These are phyloP conservation scores for Phaetusa simplex DNA, from an alignment of 2,113 vertebrate species.

Conservation along the genomic window DNA sequence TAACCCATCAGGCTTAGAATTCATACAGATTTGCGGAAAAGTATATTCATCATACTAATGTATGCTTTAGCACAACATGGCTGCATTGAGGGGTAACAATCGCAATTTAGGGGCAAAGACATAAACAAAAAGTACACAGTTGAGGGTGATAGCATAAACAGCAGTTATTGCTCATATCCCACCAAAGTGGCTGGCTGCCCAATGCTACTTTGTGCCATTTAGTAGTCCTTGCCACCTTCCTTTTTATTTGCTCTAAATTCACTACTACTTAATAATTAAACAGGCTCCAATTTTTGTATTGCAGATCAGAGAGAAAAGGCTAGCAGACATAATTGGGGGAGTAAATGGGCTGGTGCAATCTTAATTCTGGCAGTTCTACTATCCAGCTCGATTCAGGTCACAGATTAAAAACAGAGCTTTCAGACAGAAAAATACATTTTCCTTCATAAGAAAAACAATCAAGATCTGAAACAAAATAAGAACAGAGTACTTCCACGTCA, in stretches of 20 bases:
- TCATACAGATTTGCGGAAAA: background rate
- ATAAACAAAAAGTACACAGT: background rate
- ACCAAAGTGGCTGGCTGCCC: background rate
- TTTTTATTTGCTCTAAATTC: background rate
- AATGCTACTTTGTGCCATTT: background rate
- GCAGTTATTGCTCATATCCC: background rate
- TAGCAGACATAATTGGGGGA: background rate
- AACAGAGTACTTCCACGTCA: background rate
- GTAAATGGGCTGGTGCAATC: background rate
- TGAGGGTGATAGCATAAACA: background rate
- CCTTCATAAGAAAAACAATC: background rate
- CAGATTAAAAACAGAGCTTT: background rate
- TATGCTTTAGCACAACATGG: background rate
- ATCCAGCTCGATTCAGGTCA: background rate
- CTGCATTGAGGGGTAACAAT: background rate
- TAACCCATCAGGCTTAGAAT: background rate
- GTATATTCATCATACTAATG: background rate
- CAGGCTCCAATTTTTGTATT: background rate
- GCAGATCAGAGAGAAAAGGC: background rate
- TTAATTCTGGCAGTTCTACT: background rate
- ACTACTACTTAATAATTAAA: background rate
- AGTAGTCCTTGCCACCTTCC: background rate
- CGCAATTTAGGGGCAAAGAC: background rate
- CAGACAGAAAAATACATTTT: background rate
- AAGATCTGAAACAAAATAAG: background rate